Evolutionary conservation across 2,113 vertebrate species (phyloP).

Genomic region (Orientallactaga bullata): DNA sequence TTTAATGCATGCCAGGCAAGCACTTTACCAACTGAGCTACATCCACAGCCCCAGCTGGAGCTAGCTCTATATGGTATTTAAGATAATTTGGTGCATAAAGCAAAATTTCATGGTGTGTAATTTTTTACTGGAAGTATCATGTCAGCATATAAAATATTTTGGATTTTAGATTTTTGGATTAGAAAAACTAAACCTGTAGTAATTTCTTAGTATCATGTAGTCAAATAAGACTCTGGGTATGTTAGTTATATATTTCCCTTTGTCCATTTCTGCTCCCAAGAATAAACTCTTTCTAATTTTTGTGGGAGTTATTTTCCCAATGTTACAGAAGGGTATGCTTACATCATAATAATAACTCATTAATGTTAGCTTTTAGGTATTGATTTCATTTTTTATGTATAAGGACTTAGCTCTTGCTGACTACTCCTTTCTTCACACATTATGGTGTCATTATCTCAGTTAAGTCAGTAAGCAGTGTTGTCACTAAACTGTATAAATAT

Average conservation of each 20-base stretch:
- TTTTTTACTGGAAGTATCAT: neutral
- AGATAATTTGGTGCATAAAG: neutral
- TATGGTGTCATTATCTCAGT: neutral
- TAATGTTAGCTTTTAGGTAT: accelerated
- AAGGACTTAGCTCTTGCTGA: neutral
- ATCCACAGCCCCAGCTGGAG: no score
- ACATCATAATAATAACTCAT: accelerated
- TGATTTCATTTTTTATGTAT: accelerated
- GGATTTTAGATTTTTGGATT: neutral
- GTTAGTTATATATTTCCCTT: accelerated
- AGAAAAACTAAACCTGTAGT: neutral
- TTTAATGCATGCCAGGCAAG: no score
- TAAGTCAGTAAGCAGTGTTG: neutral
- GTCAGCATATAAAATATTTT: no score
- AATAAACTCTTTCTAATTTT: accelerated
- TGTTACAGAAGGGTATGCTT: accelerated
- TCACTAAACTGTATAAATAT: no score
- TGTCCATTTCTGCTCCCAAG: neutral
- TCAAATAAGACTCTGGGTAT: neutral
- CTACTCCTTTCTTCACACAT: neutral
- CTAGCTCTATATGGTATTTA: neutral
- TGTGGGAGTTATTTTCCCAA: no score
- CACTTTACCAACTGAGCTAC: no score
- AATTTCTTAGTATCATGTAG: no score
- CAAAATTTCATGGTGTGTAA: no score